A percentile compares a stretch with the other conserved stretches of the same genome.
These are phyloP conservation scores for Hypomecis punctinalis DNA, from an alignment of 2,888 invertebrate genomes.

Conservation along the genomic window DNA sequence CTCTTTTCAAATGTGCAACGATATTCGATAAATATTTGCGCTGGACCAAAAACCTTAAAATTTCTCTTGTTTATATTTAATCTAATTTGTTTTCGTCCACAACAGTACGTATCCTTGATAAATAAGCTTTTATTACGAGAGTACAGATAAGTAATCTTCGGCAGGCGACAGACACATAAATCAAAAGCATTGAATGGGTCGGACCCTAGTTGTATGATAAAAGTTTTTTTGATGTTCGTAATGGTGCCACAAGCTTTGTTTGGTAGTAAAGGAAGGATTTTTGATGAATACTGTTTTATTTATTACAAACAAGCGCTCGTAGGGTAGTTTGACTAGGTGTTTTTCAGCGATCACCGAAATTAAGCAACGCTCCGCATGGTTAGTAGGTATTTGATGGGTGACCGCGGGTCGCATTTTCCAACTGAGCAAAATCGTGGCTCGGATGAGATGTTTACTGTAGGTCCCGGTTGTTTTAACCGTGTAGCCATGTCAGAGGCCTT, in stretches of 20 bases:
- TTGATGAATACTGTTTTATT: conserved; percentile 9
- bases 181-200: conserved; percentile 78
- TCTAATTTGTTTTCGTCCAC: conserved; percentile 55
- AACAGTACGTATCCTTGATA: conserved; percentile 59
- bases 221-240: conserved; percentile 42
- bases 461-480: too few species aligned
- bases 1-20: too few species aligned
- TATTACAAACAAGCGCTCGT: too few species aligned
- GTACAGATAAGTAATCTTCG: conserved; percentile 73
- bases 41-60: conserved; percentile 20
- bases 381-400: too few species aligned
- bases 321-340: too few species aligned
- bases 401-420: too few species aligned
- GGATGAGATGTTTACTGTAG: too few species aligned
- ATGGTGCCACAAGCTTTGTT: conserved; percentile 40
- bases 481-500: too few species aligned
- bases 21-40: too few species aligned
- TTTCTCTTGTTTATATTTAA: conserved; percentile 36
- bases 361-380: too few species aligned
- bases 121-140: conserved; percentile 67
- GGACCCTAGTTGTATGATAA: conserved; percentile 47
- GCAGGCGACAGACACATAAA: conserved; percentile 72
- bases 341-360: too few species aligned
- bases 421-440: too few species aligned
- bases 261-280: conserved; percentile 32